Percentiles rank a stretch among this genome's conserved stretches.
phyloP scores from a whole-genome alignment of 2,888 invertebrate species.

The Quadroppia sp. region DNA sequence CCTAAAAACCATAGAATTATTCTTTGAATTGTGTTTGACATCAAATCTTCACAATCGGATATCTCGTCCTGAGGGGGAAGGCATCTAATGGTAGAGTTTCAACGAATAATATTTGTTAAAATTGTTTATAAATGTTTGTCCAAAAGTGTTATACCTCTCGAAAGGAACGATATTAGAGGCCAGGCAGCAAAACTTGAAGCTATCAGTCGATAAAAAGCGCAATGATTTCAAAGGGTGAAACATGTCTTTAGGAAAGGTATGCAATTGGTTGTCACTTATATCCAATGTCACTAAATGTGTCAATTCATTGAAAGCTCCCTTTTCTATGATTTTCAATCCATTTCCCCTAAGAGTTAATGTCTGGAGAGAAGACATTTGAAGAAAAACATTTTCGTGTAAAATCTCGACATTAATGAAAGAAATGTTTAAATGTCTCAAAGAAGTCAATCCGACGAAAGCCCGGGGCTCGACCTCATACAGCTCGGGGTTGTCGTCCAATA shows the following conservation, averaged over 20 bases:
- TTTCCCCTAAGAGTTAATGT: slow-evolving; percentile 47
- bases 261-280: slow-evolving; percentile 48
- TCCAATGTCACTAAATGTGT: slow-evolving; percentile 43
- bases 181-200: slow-evolving; percentile 50
- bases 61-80: slow-evolving; percentile 50
- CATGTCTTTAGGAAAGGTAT: slow-evolving; percentile 49
- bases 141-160: slow-evolving; percentile 22
- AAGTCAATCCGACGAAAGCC: slow-evolving; percentile 49
- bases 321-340: slow-evolving; percentile 48
- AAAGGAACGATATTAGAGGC: slow-evolving; percentile 43
- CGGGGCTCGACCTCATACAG: slow-evolving; percentile 47
- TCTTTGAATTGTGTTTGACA: slow-evolving; percentile 49
- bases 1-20: slow-evolving; percentile 50
- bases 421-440: slow-evolving; percentile 45
- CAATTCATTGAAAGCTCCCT: slow-evolving; percentile 49
- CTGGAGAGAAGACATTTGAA: slow-evolving; percentile 46
- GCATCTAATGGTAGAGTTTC: slow-evolving; percentile 46
- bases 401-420: slow-evolving; percentile 32
- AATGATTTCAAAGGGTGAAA: slow-evolving; percentile 48
- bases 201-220: slow-evolving; percentile 48
- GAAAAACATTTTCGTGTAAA: slow-evolving; percentile 45
- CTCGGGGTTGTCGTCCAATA: slow-evolving; percentile 48
- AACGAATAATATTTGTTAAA: slow-evolving; percentile 40
- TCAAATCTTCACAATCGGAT: slow-evolving; percentile 51
- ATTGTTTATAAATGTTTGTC: slow-evolving; percentile 25